Conservation (phyloP, 2,113 vertebrate species). For the Nanorana parkeri region DNA sequence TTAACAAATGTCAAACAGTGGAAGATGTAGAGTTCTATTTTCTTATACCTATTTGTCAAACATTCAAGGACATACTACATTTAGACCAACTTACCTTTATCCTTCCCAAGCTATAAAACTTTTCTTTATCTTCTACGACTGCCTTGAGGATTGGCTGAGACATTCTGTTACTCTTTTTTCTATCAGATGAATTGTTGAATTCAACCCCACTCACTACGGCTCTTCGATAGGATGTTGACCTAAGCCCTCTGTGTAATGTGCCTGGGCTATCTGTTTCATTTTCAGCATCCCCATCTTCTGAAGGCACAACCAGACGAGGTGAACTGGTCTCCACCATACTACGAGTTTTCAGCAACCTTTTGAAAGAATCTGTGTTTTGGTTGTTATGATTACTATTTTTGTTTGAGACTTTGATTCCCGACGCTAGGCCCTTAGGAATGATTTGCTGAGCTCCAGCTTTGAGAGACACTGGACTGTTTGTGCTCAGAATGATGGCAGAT, state of each 20-base stretch:
- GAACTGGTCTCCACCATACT: constrained; percentile 85
- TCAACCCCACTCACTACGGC: constrained; percentile 90
- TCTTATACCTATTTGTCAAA: not conserved
- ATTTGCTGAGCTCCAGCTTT: constrained; percentile 91
- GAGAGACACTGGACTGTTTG: constrained; percentile 81
- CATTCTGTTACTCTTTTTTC: constrained; percentile 76
- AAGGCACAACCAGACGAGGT: constrained; percentile 64
- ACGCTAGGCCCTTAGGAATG: constrained; percentile 84
- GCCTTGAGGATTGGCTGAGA: constrained; percentile 77
- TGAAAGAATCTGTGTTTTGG: constrained; percentile 68
- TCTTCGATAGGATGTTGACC: constrained; percentile 93
- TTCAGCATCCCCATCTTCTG: constrained; percentile 68
- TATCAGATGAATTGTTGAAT: constrained; percentile 65
- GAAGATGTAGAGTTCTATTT: not conserved
- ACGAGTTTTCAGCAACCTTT: constrained; percentile 73
- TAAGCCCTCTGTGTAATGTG: constrained; percentile 78
- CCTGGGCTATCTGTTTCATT: constrained; percentile 76
- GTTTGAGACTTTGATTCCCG: constrained; percentile 67
- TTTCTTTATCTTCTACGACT: constrained; percentile 76
- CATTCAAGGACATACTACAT: not conserved
- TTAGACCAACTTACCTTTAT: constrained; percentile 70
- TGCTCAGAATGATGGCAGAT: constrained; percentile 79
- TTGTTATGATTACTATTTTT: constrained; percentile 59
- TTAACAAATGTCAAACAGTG: constrained; percentile 18
- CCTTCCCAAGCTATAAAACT: constrained; percentile 74